Evolutionary conservation across 2,797 vertebrate species (phyloP), one percentile per base, ranked within the genome.

Genomic region (Gymnodraco acuticeps): DNA sequence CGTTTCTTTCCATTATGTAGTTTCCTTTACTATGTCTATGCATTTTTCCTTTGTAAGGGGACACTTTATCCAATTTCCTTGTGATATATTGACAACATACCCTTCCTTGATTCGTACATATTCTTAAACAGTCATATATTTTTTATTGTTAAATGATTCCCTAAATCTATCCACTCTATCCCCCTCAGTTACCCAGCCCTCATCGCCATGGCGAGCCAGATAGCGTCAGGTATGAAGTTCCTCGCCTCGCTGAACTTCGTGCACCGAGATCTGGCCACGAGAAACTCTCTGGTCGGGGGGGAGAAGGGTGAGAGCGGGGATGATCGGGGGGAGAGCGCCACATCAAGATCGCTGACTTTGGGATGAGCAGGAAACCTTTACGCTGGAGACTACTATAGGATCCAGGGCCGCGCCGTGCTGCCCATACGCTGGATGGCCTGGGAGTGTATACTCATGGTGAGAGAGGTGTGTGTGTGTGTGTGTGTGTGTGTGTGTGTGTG

Each of bases 381-480:
- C 0, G 95, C 96, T 0, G 96, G 96, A 12, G 96, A 98, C 69
- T 99, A 98, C 81, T 98, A 98, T 88, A 95, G 97, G 10, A 97
- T 99, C 79, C 97, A 98, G 82, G 97, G 97, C 70, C 88, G 97
- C 3, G 97, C 97, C 0, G 97, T 98, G 89, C 96, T 99, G 80
- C 97, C 97, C 0, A 99, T 99, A 58, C 96, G 97, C 69, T 99
- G 97, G 97, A 98, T 99, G 97, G 97, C 97, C 78, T 99, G 97
- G 97, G 97, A 99, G 90, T 97, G 97, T 67, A 98, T 98, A 78
- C 96, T 98, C 16, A 97, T 98, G 97, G 97, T 99, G 83, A 89
- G 91, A 70, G 50, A 38, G 6, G n/a, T 19, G 14, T 61, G 47
- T 50, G 19, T 54, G 51, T 78, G 3, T 78, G 42, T 66, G 66